Percentiles rank a stretch among this genome's conserved stretches.
Evolutionary conservation across 1,140 invertebrate species (phyloP).

Genomic region (Aphelenchoides avenae): DNA sequence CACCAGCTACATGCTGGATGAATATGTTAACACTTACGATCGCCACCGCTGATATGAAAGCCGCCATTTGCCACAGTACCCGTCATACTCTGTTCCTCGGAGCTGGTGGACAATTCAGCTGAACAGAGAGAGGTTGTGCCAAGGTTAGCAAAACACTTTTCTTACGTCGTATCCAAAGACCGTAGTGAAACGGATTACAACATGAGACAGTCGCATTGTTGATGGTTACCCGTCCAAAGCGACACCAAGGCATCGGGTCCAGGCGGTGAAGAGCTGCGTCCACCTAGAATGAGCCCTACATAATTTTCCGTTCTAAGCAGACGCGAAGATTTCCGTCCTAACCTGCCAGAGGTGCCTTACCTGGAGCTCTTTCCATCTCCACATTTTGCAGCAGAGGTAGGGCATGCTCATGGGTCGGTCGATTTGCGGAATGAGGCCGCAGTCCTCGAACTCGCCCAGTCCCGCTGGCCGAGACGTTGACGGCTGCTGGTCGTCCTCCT

Average conservation of each 20-base stretch:
- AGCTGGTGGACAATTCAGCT: slow-evolving; percentile 44
- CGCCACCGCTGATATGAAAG: slow-evolving; percentile 14
- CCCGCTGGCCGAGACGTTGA: too few relatives aligned
- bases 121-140: slow-evolving; percentile 15
- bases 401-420: slow-evolving; percentile 55
- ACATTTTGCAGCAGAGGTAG: slow-evolving; percentile 58
- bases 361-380: slow-evolving; percentile 57
- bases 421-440: slow-evolving; percentile 57
- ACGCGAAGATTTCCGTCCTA: too few relatives aligned
- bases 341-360: too few relatives aligned
- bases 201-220: slow-evolving; percentile 59
- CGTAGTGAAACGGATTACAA: slow-evolving; percentile 58
- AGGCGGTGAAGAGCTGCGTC: slow-evolving; percentile 58
- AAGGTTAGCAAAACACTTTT: slow-evolving; percentile 17
- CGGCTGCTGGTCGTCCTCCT: too few relatives aligned
- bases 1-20: not conserved
- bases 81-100: slow-evolving; percentile 43
- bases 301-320: slow-evolving; percentile 13
- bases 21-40: slow-evolving; percentile 4
- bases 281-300: slow-evolving; percentile 34
- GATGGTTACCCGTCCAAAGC: slow-evolving; percentile 57
- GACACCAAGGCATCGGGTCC: slow-evolving; percentile 57
- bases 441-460: slow-evolving; percentile 34
- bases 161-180: slow-evolving; percentile 56
- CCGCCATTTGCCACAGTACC: slow-evolving; percentile 50